Base-by-base conservation (phyloP, 2,888 invertebrate genomes). In the Aradus depressus region DNA sequence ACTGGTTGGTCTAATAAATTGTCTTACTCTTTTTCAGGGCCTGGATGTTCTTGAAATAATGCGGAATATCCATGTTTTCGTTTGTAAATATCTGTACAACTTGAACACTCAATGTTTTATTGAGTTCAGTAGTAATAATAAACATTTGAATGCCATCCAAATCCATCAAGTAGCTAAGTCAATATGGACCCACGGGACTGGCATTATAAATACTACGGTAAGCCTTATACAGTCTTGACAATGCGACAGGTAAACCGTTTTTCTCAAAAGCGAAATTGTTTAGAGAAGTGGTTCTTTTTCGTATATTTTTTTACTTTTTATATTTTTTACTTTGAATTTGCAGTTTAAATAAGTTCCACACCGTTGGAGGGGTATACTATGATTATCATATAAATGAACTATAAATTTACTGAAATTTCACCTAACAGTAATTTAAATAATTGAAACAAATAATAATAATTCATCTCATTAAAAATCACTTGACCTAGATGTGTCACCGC, bases 151-250 rank as follows among this genome's bases (percentile, higher is more conserved):
- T 66, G 91, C 95, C 0, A 90, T 98, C 60, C 89, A 90, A 59
- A 93, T 97, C 58, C 76, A 84, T 4, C 96, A 98, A 65, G 84
- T 97, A 53, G 92, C 95, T 0, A 96, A 97, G 70, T 96, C 97
- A 0, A 87, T 98, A 60, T 76, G 95, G 61, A 95, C 95, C 0
- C 96, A 97, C 65, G 97, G 97, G 25, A 87, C 85, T 6, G 97
- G 97, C 5, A 90, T 97, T 55, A 90, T 93, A 78, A 92, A 90
- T 64, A 92, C 92, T 0, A 90, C 92, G 0, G 91, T 84, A 57
- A 67, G 68, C 64, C n/a, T 39, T 43, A 50, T 35, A 38, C n/a
- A 3, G 14, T 44, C 3, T 44, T 16, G 12, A 10, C n/a, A 18
- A 16, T 19, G 28, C 19, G 2, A 26, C n/a, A n/a, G n/a, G n/a